Evolutionary conservation across 2,797 vertebrate species (phyloP).

Genomic region (Falco biarmicus): DNA sequence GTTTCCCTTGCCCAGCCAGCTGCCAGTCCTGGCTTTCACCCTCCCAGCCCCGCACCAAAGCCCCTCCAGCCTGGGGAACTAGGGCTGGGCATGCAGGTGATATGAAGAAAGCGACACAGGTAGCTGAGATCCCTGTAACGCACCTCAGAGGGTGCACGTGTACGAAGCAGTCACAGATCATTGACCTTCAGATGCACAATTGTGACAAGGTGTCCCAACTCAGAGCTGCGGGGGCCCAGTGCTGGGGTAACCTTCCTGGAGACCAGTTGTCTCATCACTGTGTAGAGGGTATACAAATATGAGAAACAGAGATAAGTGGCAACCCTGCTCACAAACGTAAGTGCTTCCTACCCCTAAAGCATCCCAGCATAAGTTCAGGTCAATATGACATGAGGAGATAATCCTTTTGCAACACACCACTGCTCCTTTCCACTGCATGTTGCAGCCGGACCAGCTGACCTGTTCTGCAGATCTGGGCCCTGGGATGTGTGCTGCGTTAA

Average conservation of each 20-base stretch:
- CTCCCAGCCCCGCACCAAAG: neutral
- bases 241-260: neutral
- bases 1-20: neutral
- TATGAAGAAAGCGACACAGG: neutral
- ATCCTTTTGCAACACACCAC: neutral
- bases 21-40: neutral
- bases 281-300: neutral
- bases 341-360: neutral
- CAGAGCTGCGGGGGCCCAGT: neutral
- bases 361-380: neutral
- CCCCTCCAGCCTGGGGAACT: neutral
- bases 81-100: neutral
- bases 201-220: neutral
- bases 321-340: neutral
- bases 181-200: neutral
- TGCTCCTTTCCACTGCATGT: neutral
- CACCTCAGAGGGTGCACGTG: neutral
- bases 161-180: neutral
- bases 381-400: neutral
- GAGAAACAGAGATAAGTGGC: neutral
- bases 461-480: neutral
- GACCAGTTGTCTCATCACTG: neutral
- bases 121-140: neutral
- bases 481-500: neutral
- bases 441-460: neutral